phyloP scores from a whole-genome alignment of 2,888 invertebrate genomes.

The Deroplatys truncata region DNA sequence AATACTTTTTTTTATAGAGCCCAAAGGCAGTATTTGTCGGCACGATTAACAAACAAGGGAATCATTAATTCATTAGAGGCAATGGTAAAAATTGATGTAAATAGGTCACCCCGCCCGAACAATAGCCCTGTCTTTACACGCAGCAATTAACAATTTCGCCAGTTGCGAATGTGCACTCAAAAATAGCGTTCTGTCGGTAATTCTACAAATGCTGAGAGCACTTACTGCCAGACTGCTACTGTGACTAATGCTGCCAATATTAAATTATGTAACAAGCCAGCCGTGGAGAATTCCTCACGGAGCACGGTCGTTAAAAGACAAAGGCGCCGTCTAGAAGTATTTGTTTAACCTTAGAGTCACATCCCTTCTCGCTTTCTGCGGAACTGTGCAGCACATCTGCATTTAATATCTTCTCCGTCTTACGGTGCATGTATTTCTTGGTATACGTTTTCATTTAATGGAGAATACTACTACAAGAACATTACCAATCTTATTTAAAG shows the following conservation, averaged over 20 bases:
- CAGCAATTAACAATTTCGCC: not conserved
- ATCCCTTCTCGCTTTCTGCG: not conserved
- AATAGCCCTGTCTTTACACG: not conserved
- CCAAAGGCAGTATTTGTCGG: not conserved
- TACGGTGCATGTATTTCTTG: no score
- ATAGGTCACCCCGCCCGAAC: not conserved
- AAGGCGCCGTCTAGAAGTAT: not conserved
- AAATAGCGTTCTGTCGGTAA: not conserved
- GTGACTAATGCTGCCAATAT: not conserved
- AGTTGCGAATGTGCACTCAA: no score
- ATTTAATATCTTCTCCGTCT: not conserved
- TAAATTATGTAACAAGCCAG: not conserved
- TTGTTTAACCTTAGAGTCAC: not conserved
- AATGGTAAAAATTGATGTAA: not conserved
- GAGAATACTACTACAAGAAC: no score
- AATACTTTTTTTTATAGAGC: not conserved
- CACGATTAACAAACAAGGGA: not conserved
- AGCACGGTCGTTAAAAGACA: not conserved
- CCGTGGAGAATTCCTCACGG: not conserved
- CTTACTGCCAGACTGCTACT: not conserved
- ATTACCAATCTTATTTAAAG: no score
- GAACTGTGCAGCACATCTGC: no score
- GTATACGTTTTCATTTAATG: no score
- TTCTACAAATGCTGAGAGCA: not conserved
- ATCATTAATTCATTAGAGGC: not conserved